Conservation (phyloP, 2,797 vertebrate genomes). For the Cossypha polioptera region DNA sequence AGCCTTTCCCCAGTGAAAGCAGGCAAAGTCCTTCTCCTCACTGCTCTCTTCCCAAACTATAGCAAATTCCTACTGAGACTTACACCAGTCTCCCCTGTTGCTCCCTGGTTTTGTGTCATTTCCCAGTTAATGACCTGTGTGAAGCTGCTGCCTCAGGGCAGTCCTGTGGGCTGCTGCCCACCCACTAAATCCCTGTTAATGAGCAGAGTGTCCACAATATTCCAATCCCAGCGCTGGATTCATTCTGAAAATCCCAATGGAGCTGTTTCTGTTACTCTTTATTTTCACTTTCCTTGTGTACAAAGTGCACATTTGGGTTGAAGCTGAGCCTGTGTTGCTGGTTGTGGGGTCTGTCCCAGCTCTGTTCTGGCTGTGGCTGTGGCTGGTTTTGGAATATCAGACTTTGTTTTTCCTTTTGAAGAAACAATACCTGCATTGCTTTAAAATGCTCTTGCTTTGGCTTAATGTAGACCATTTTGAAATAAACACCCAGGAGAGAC, state of each 20-base stretch:
- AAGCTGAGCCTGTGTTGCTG: neutral
- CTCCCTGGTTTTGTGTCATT: neutral
- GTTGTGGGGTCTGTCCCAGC: neutral
- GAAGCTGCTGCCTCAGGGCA: neutral
- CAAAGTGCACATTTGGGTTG: neutral
- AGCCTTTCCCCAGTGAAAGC: neutral
- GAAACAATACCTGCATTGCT: neutral
- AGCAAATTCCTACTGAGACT: neutral
- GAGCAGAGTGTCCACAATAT: neutral
- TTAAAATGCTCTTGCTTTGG: conserved; percentile 12
- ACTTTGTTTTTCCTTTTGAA: neutral
- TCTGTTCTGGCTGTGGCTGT: neutral
- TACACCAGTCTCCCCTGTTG: too few species aligned
- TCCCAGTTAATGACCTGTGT: neutral
- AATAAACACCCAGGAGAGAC: neutral
- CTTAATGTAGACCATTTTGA: neutral
- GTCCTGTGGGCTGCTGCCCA: neutral
- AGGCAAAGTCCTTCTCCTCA: neutral
- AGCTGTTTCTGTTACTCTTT: neutral
- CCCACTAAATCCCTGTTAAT: neutral
- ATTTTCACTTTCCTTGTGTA: neutral
- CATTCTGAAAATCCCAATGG: neutral
- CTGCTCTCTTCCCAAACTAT: neutral
- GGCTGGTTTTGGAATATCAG: neutral
- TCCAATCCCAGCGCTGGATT: neutral